Percentiles rank a stretch among this genome's conserved stretches.
Conservation (phyloP, 2,888 invertebrate genomes). For the Drosophila anomalata region DNA sequence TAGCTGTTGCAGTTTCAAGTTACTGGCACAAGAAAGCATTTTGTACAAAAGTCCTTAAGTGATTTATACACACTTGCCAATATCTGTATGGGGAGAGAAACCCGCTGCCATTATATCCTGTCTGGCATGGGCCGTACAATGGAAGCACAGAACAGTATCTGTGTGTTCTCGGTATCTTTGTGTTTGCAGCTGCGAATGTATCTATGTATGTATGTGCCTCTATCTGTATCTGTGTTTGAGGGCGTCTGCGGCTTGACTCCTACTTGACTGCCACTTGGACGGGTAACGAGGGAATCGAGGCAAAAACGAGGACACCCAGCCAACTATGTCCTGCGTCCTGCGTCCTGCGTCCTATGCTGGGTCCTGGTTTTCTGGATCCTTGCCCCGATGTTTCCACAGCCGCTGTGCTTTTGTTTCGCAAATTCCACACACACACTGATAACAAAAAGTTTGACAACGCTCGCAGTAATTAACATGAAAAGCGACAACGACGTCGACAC, state of each 20-base stretch:
- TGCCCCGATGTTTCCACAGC: neutral
- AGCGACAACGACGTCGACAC: conserved; percentile 12
- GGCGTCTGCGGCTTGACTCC: conserved; percentile 59
- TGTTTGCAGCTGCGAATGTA: conserved; percentile 2
- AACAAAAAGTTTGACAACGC: conserved; percentile 34
- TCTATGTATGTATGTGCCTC: neutral
- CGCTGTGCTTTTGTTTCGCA: conserved; percentile 38
- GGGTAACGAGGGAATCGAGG: conserved; percentile 5
- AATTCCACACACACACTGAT: conserved; percentile 20
- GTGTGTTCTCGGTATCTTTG: neutral
- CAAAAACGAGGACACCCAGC: conserved; percentile 39
- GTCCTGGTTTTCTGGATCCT: neutral
- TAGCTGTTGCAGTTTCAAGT: conserved; percentile 57
- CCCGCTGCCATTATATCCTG: conserved; percentile 36
- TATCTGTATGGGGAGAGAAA: conserved; percentile 24
- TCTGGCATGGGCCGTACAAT: neutral
- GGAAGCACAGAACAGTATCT: too few species aligned
- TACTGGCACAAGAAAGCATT: conserved; percentile 54
- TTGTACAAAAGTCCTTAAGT: conserved; percentile 72
- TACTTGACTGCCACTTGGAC: conserved; percentile 58
- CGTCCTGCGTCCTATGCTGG: neutral
- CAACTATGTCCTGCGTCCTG: neutral
- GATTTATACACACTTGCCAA: conserved; percentile 70
- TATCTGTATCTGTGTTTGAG: conserved; percentile 8
- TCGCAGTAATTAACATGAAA: conserved; percentile 39